These are phyloP conservation scores for Spodoptera picta DNA, from an alignment of 2,888 invertebrate species.

Conservation along the genomic window DNA sequence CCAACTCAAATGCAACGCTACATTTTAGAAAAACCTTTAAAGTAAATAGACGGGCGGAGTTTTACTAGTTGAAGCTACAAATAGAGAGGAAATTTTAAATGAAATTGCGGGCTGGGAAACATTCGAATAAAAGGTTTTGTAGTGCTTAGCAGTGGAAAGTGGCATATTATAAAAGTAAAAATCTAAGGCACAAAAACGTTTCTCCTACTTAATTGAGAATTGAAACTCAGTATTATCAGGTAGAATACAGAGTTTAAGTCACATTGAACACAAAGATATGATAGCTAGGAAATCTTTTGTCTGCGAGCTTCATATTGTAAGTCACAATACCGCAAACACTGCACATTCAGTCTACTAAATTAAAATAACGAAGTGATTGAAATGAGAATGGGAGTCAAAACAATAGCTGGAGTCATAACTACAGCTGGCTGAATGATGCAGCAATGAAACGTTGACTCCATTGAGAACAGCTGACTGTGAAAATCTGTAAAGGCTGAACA, in stretches of 20 bases:
- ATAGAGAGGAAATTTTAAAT: conserved; percentile 22
- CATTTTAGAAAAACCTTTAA: conserved; percentile 39
- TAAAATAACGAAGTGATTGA: conserved; percentile 23
- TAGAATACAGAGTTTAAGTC: not conserved
- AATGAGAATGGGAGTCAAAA: conserved; percentile 26
- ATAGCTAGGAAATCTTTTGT: conserved; percentile 9
- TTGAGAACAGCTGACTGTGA: conserved; percentile 52
- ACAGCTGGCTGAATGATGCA: conserved; percentile 25
- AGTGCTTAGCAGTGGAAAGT: not conserved
- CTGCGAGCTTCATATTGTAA: conserved; percentile 5
- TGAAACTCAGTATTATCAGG: too few species aligned
- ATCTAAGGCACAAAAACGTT: too few species aligned
- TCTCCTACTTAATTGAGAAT: too few species aligned
- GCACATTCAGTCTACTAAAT: conserved; percentile 24
- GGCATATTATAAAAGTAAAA: too few species aligned
- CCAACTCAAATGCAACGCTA: conserved; percentile 49
- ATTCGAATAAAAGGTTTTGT: conserved; percentile 12
- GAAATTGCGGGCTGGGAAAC: conserved; percentile 17
- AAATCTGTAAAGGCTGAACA: conserved; percentile 45
- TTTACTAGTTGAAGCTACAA: conserved; percentile 11
- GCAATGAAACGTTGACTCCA: conserved; percentile 30
- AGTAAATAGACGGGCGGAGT: conserved; percentile 13
- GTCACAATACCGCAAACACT: conserved; percentile 14
- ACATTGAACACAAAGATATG: conserved; percentile 8
- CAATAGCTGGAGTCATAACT: conserved; percentile 31